Evolutionary conservation across 1,140 invertebrate genomes (phyloP).

Genomic region (Drosophila fuyamai): DNA sequence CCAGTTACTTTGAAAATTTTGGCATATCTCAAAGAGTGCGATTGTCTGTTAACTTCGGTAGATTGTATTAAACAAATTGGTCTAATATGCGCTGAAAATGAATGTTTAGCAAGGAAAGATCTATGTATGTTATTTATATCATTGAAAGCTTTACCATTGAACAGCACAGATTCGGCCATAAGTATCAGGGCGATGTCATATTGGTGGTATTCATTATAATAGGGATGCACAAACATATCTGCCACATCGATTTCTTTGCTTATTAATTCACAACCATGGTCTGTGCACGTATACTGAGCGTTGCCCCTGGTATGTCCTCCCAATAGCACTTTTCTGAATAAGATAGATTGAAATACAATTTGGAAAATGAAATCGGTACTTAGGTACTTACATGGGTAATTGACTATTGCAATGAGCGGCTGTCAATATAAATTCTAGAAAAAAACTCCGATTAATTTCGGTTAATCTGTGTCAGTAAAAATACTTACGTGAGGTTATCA

Average conservation of each 20-base stretch:
- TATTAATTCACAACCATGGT: neutral
- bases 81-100: neutral
- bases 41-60: neutral
- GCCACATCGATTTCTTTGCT: neutral
- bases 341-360: neutral
- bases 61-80: neutral
- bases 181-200: neutral
- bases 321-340: neutral
- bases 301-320: neutral
- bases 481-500: neutral
- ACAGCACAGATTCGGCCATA: neutral
- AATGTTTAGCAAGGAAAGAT: neutral
- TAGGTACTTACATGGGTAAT: neutral
- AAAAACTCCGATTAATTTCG: neutral
- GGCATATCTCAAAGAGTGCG: neutral
- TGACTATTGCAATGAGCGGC: neutral
- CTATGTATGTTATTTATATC: neutral
- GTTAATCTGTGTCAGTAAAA: no score
- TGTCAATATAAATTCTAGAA: neutral
- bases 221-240: neutral
- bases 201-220: neutral
- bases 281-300: neutral
- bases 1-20: neutral
- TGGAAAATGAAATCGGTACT: neutral
- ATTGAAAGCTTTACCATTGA: neutral